A percentile compares a stretch with the other conserved stretches of the same genome.
Conservation (phyloP, 1,140 invertebrate genomes). For the Bombyx mandarina region DNA sequence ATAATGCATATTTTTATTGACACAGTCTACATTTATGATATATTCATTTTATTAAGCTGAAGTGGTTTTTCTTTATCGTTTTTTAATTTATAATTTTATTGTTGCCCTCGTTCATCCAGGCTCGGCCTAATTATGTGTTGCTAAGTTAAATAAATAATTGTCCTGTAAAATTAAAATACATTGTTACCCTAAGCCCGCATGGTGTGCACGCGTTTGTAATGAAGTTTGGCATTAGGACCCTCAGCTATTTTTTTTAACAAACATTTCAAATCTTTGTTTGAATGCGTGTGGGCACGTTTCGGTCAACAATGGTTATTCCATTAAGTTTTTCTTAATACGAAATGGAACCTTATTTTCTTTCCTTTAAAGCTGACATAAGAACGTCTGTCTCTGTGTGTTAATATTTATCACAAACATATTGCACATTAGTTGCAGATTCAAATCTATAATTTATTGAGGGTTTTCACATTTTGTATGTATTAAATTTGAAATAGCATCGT, state of each 20-base stretch:
- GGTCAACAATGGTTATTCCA: constrained; percentile 1
- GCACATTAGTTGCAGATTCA: constrained; percentile 6
- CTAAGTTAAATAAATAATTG: no score
- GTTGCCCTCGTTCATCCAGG: no score
- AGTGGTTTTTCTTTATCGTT: no score
- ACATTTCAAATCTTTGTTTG: constrained; percentile 17
- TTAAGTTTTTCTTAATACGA: not conserved
- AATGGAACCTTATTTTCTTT: not conserved
- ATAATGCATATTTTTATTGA: no score
- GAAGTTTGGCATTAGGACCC: constrained; percentile 3
- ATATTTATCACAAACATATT: constrained; percentile 9
- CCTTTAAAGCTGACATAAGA: not conserved
- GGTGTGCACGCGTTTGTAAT: constrained; percentile 23
- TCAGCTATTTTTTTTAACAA: constrained; percentile 14
- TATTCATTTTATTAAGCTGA: no score
- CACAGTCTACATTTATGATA: no score
- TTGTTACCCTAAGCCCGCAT: constrained; percentile 39
- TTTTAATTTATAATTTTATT: no score
- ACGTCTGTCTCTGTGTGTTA: not conserved
- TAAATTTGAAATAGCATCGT: no score
- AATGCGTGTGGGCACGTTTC: constrained; percentile 20
- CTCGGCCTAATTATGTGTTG: no score
- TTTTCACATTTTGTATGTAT: not conserved
- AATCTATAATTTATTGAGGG: constrained; percentile 3
- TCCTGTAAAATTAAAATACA: not conserved